Evolutionary conservation across 1,140 invertebrate species (phyloP), one percentile per base, ranked within the genome.

Genomic region (Drosophila sulfurigaster): DNA sequence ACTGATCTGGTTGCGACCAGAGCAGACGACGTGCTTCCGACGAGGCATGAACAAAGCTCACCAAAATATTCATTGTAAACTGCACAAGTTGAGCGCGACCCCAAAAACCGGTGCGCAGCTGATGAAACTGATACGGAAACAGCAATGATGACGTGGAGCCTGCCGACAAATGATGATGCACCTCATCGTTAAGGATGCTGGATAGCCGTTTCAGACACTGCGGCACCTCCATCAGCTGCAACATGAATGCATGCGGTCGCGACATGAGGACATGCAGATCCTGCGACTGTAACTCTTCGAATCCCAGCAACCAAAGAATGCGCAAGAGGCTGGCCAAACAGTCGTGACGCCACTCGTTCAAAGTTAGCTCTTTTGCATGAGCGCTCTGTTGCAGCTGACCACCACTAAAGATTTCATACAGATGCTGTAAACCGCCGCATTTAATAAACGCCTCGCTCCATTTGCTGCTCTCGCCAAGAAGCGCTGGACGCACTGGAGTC

Each of bases 321-420:
- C 92, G 96, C 11, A 99, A 90, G 8, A 99, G 92, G 79, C 96
- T 96, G 1, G 97, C 97, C 7, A 99, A 93, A 91, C 98, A 98
- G 87, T 99, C 98, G 93, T 98, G 98, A 62, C 97, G 96, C 98
- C 98, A 99, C 93, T 99, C 96, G 78, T 95, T 96, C 46, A 96
- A 95, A 0, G 82, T 83, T 64, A 96, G 94, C 52, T 94, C 95
- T 48, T 88, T 80, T 13, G 85, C 73, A 69, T 95, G 94, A 13
- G 95, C 93, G 62, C 95, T 93, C 30, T 92, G 87, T 93, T 96
- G 95, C 71, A 96, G 78, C 6, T 95, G 94, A 52, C 96, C 97
- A 16, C 96, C 97, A 94, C 97, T 96, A 92, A 99, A 98, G 67
- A 99, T 98, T 92, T 98, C 96, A 92, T 98, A 98, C 1, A 99